These are phyloP conservation scores for Anguilla pacifica DNA, from an alignment of 2,797 vertebrate species.

Conservation along the genomic window DNA sequence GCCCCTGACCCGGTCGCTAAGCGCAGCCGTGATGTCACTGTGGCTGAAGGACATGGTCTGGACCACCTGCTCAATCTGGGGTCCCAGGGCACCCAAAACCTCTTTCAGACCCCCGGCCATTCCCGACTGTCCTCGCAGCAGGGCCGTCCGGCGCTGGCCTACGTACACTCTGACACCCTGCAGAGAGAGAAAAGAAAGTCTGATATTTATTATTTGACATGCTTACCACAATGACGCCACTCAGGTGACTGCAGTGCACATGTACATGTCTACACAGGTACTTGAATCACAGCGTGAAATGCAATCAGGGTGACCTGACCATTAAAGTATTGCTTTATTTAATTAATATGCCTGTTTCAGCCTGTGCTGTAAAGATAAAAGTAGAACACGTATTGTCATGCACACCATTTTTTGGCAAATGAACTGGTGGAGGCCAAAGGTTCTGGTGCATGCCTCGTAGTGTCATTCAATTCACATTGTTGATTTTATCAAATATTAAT, in stretches of 20 bases:
- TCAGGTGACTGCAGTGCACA: background rate
- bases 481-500: background rate
- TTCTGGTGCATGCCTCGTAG: background rate
- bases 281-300: background rate
- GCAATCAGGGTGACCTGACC: background rate
- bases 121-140: conserved; percentile 70
- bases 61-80: conserved; percentile 72
- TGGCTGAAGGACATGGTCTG: conserved; percentile 88
- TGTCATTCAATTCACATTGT: background rate
- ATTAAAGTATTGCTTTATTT: background rate
- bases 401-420: background rate
- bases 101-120: conserved; percentile 64
- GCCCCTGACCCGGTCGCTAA: conserved; percentile 81
- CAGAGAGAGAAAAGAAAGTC: background rate
- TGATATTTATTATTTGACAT: background rate
- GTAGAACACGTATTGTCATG: background rate
- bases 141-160: conserved; percentile 80
- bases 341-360: background rate
- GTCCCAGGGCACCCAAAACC: conserved; percentile 67
- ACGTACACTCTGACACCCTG: conserved; percentile 77
- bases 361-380: background rate
- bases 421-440: background rate
- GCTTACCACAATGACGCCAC: background rate
- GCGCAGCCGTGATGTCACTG: conserved; percentile 76
- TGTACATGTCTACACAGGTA: background rate